phyloP scores from a whole-genome alignment of 2,797 vertebrate species.

The Artibeus lituratus region DNA sequence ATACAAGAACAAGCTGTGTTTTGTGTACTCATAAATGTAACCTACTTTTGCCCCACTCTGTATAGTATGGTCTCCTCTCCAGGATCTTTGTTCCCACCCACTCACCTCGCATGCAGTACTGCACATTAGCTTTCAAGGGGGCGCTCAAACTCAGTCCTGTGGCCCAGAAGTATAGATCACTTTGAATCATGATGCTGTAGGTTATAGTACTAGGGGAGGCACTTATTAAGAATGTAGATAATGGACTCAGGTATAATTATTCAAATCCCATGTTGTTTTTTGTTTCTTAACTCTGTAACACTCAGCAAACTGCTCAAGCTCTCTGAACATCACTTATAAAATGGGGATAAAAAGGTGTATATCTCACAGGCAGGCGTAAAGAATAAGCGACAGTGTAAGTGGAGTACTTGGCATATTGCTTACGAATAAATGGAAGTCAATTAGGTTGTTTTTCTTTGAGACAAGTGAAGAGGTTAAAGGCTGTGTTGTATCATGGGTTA shows the following conservation, averaged over 20 bases:
- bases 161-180: rapidly evolving
- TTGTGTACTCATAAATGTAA: not conserved
- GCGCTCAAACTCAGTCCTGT: not conserved
- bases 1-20: too few species aligned
- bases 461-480: not conserved
- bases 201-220: not conserved
- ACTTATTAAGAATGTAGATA: not conserved
- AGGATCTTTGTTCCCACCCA: too few species aligned
- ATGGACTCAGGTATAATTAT: not conserved
- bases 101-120: not conserved
- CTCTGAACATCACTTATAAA: not conserved
- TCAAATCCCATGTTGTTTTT: not conserved
- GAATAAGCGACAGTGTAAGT: not conserved
- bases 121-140: not conserved
- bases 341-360: not conserved
- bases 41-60: not conserved
- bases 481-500: not conserved
- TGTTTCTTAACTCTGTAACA: not conserved
- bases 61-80: not conserved
- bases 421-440: not conserved
- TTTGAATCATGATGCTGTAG: not conserved
- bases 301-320: not conserved
- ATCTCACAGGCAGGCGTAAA: not conserved
- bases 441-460: not conserved
- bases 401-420: not conserved